A percentile compares a stretch with the other conserved stretches of the same genome.
Conservation (phyloP, 2,888 invertebrate species). For the Andrena bicolor region DNA sequence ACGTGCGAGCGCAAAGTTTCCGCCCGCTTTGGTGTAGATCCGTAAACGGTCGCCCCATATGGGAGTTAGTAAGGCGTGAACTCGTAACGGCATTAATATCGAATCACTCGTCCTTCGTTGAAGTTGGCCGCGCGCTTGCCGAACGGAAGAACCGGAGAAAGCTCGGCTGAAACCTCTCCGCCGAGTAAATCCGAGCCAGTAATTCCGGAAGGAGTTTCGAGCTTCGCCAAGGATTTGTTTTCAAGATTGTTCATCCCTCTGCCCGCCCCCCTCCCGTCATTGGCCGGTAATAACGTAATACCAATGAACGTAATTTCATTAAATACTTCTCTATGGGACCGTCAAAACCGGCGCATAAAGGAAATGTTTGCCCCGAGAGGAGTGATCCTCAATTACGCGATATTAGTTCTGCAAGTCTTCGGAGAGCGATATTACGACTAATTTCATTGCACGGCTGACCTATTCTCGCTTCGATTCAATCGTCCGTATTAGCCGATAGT, state of each 20-base stretch:
- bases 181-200: constrained; percentile 65
- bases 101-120: constrained; percentile 69
- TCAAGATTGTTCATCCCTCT: constrained; percentile 56
- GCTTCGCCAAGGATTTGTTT: constrained; percentile 65
- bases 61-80: constrained; percentile 68
- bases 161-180: constrained; percentile 60
- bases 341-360: background rate
- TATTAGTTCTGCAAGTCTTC: background rate
- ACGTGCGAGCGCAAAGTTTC: constrained; percentile 56
- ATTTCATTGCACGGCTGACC: constrained; percentile 28
- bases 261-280: constrained; percentile 16
- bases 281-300: constrained; percentile 27
- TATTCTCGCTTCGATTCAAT: constrained; percentile 14
- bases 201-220: constrained; percentile 68
- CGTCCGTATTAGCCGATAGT: constrained; percentile 13
- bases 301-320: constrained; percentile 28
- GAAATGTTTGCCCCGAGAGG: background rate
- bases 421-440: constrained; percentile 8
- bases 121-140: constrained; percentile 59
- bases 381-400: constrained; percentile 1
- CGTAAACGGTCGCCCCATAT: constrained; percentile 56
- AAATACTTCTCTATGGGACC: background rate
- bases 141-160: constrained; percentile 61
- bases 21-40: constrained; percentile 34
- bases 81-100: constrained; percentile 75